Percentiles rank a stretch among this genome's conserved stretches.
Evolutionary conservation across 2,888 invertebrate species (phyloP).

Genomic region (Dryomyza anilis): DNA sequence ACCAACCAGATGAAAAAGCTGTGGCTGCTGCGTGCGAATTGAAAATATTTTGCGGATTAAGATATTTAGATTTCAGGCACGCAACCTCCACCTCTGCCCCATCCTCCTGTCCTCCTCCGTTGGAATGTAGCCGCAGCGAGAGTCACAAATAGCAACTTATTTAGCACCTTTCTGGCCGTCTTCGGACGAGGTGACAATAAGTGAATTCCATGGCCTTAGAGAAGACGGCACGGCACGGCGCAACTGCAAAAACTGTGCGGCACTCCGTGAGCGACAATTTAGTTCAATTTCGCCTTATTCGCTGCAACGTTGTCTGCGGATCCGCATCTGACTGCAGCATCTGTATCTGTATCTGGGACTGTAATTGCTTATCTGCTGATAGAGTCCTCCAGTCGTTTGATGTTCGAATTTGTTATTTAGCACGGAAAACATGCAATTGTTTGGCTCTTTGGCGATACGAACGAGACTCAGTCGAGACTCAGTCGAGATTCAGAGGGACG

Average conservation of each 20-base stretch:
- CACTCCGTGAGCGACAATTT: slow-evolving; percentile 41
- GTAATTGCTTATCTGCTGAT: slow-evolving; percentile 40
- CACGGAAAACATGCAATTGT: slow-evolving; percentile 53
- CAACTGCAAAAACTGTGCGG: not conserved
- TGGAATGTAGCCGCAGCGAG: not conserved
- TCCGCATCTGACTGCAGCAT: not conserved
- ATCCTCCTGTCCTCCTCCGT: not conserved
- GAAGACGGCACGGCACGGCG: not conserved
- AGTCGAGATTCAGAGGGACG: no score
- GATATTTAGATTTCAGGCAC: slow-evolving; percentile 58
- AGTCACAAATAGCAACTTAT: slow-evolving; percentile 48
- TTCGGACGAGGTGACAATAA: slow-evolving; percentile 53
- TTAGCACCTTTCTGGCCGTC: slow-evolving; percentile 47
- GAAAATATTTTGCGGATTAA: slow-evolving; percentile 51
- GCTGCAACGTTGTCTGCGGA: slow-evolving; percentile 28
- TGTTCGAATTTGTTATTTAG: slow-evolving; percentile 59
- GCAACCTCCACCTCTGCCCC: slow-evolving; percentile 8
- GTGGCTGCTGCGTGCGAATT: slow-evolving; percentile 17
- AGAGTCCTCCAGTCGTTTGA: slow-evolving; percentile 55
- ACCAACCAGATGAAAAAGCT: no score
- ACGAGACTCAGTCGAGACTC: not conserved
- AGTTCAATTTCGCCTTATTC: slow-evolving; percentile 52
- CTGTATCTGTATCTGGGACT: not conserved
- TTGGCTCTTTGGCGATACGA: slow-evolving; percentile 8
- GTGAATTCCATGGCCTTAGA: slow-evolving; percentile 39